Base-by-base conservation (phyloP, 2,113 vertebrate genomes). In the Kobus ellipsiprymnus region DNA sequence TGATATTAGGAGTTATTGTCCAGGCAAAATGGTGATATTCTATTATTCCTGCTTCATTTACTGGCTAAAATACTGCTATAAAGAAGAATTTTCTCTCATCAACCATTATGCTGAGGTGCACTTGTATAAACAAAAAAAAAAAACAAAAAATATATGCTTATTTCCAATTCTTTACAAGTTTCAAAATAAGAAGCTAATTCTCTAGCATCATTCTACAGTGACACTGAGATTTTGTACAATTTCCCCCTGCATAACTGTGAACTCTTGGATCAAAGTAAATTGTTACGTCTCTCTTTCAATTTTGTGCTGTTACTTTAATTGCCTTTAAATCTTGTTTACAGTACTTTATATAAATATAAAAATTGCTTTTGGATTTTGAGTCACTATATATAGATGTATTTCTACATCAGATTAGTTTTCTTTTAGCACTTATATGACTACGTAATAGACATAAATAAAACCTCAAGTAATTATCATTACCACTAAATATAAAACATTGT, bases 241-340 rank as follows among this genome's bases (percentile, higher is more conserved):
- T 40, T 10, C 16, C 7, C 23, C 12, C 17, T 6, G 27, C 10
- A 60, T 52, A 77, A 86, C 54, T 93, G 5, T 74, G n/a, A 95
- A 95, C n/a, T 88, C 88, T 14, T 84, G 29, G 17, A 60, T 93
- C 46, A 95, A 95, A 96, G 44, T 36, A 90, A 95, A 85, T 80
- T 29, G 27, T 60, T 27, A 8, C 52, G 2, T 82, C 90, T 92
- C 60, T 90, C 36, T 94, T 87, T 92, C 27, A 40, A n/a, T 71
- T 29, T 57, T 57, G 2, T 83, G 30, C 23, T 52, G 14, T 55
- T 62, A 81, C 55, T 78, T 89, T 77, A 19, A 46, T 8, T 52
- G 29, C 80, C 14, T 16, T 86, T 77, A 92, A n/a, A 57, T 44
- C 71, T 57, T 74, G 11, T 33, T 88, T 78, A 91, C 6, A 9